These are phyloP conservation scores for Platysteira castanea DNA, from an alignment of 2,113 vertebrate genomes.

Conservation along the genomic window DNA sequence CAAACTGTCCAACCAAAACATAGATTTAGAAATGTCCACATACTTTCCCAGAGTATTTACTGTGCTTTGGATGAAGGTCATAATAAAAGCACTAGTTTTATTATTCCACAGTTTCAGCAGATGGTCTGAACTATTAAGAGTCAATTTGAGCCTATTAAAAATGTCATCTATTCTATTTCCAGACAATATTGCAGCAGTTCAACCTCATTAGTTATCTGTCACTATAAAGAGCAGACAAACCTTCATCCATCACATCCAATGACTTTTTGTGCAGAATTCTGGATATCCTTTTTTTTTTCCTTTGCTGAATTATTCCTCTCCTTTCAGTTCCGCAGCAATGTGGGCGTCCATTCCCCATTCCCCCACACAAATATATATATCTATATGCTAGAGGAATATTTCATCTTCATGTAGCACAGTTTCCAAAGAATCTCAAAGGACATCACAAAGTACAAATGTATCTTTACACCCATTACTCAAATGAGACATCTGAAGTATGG, in stretches of 20 bases:
- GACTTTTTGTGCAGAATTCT: not conserved
- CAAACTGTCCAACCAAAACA: not conserved
- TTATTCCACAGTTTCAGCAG: conserved; percentile 50
- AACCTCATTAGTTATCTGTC: conserved; percentile 55
- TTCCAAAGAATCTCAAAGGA: not conserved
- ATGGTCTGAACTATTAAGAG: conserved; percentile 53
- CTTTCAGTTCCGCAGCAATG: not conserved
- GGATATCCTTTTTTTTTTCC: not conserved
- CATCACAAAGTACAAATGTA: not conserved
- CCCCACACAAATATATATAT: not conserved
- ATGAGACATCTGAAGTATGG: not conserved
- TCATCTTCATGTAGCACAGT: not conserved
- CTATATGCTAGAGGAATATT: not conserved
- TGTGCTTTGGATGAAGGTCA: not conserved
- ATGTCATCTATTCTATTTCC: conserved; percentile 44
- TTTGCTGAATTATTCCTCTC: not conserved
- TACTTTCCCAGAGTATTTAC: not conserved
- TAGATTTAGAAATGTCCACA: not conserved
- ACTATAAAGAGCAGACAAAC: conserved; percentile 19
- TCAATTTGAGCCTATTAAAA: conserved; percentile 56
- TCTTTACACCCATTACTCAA: not conserved
- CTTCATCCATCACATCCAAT: not conserved
- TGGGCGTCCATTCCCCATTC: not conserved
- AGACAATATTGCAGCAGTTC: not conserved
- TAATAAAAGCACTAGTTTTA: conserved; percentile 42